Conservation (phyloP, 1,140 invertebrate species). For the Tetramorium simillimum region DNA sequence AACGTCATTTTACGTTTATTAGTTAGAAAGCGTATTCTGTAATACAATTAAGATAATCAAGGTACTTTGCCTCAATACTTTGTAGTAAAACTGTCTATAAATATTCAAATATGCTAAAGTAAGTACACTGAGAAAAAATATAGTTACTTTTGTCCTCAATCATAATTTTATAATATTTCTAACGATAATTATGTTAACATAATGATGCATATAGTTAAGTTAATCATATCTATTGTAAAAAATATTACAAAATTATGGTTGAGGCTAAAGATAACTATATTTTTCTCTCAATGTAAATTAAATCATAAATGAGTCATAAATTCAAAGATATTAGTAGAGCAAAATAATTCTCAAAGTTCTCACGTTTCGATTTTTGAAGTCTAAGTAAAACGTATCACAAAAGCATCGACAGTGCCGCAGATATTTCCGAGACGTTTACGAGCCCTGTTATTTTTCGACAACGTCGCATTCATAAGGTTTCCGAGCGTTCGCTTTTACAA, state of each 20-base stretch:
- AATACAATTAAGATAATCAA: neutral
- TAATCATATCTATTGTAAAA: no score
- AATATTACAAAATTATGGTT: no score
- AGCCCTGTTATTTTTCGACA: conserved; percentile 21
- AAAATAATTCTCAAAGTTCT: neutral
- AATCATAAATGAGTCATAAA: no score
- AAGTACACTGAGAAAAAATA: no score
- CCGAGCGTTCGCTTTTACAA: conserved; percentile 5
- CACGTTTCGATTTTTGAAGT: neutral
- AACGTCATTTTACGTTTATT: neutral
- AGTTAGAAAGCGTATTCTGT: neutral
- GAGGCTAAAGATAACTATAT: no score
- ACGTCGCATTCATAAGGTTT: neutral
- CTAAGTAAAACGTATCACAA: neutral
- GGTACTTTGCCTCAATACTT: neutral
- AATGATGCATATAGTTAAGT: no score
- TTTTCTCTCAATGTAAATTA: no score
- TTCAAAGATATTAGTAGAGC: no score
- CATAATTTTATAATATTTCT: no score
- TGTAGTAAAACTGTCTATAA: neutral
- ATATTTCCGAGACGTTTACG: conserved; percentile 47
- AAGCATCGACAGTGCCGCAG: conserved; percentile 7
- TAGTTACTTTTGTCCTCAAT: no score
- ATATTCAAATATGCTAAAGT: neutral
- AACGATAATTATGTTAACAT: no score